A percentile compares a stretch with the other conserved stretches of the same genome.
Evolutionary conservation across 2,797 vertebrate genomes (phyloP).

Genomic region (Premnoplex brunnescens): DNA sequence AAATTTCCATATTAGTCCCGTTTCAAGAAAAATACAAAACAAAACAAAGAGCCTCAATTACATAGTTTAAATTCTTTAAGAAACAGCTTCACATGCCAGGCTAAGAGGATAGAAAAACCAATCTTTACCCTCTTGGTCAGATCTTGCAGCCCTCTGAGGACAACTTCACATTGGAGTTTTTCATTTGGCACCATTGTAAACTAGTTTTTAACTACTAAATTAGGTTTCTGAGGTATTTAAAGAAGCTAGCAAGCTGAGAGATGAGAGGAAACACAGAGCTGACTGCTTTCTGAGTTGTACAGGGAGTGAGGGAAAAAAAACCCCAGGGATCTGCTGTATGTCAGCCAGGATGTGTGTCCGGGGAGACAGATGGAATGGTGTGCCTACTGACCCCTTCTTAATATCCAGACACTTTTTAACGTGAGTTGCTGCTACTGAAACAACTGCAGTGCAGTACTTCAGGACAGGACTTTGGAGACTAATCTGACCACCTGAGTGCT

Average conservation of each 20-base stretch:
- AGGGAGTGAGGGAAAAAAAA: not conserved
- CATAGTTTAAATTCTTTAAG: slow-evolving; percentile 81
- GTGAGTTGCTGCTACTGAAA: not conserved
- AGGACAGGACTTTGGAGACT: not conserved
- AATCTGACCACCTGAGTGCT: not conserved
- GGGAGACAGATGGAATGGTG: not conserved
- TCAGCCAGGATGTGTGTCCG: not conserved
- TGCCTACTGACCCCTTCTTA: not conserved
- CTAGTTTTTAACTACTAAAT: not conserved
- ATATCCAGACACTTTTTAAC: not conserved
- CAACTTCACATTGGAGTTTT: slow-evolving; percentile 1
- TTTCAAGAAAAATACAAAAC: slow-evolving; percentile 71
- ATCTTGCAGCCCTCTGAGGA: slow-evolving; percentile 66
- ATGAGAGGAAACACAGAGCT: not conserved
- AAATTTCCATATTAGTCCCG: slow-evolving; percentile 83
- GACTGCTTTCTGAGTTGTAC: not conserved
- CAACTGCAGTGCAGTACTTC: not conserved
- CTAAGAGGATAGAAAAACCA: slow-evolving; percentile 73
- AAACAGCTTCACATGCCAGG: slow-evolving; percentile 76
- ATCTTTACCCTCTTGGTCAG: slow-evolving; percentile 68
- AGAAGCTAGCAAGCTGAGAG: not conserved
- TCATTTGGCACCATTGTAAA: not conserved
- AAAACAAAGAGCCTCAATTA: slow-evolving; percentile 69
- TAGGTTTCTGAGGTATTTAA: not conserved
- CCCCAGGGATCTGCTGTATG: not conserved